Evolutionary conservation across 2,113 vertebrate species (phyloP), one percentile per base, ranked within the genome.

Genomic region (Donacobius atricapilla): DNA sequence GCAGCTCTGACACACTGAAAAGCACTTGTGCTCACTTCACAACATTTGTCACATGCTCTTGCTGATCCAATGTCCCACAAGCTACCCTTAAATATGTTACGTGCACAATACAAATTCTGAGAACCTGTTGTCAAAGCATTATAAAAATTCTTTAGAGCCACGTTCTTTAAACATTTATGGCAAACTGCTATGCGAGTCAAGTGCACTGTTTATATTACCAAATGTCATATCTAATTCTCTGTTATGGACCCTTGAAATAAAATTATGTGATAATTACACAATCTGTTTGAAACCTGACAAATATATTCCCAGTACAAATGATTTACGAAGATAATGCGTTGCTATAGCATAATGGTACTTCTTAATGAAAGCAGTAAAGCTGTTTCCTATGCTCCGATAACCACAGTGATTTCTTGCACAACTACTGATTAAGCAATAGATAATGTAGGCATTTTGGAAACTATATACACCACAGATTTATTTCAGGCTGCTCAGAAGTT

Each of bases 281-380:
- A 98, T 95, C 96, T 97, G 87, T 90, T 96, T 93, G 94, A 97
- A 98, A 97, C 91, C 80, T 97, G 97, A 97, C 96, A 98, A 98
- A 98, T 98, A 97, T 83, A 97, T 94, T 95, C 90, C 93, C 94
- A 95, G 92, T 93, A 85, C 89, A n/a, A 97, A 96, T 94, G 96
- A 97, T 97, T 98, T 97, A 97, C 85, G 82, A 94, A 96, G 85
- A 87, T 94, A 94, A 93, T 94, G 75, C 0, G 13, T 78, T 42
- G 92, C 78, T 96, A 83, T 87, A 95, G 93, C 50, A 91, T 92
- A 93, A 91, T 95, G 90, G 93, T 72, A 48, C 51, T 93, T 77
- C 91, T 85, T 97, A 97, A 97, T 94, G 93, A 91, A 96, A 94
- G 93, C 94, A 94, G 83, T 97, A 97, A 97, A 97, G 94, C 44